phyloP scores from a whole-genome alignment of 2,797 vertebrate genomes.

The Phalanger gymnotis region DNA sequence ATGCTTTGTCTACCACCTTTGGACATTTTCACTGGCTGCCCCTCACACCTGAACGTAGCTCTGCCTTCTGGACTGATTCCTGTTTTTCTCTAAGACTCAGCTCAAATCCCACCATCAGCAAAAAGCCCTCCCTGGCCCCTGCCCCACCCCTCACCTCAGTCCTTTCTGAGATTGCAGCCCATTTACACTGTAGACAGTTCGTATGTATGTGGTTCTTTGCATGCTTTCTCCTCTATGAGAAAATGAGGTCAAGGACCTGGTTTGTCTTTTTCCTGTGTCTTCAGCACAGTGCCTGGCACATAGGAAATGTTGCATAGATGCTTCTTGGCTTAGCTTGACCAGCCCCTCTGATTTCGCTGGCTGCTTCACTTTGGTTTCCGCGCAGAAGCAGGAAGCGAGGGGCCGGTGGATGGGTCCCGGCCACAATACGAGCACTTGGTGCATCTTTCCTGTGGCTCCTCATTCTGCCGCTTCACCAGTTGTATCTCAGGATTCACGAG shows the following conservation, averaged over 20 bases:
- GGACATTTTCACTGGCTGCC: too few species aligned
- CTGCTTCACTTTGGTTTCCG: not conserved
- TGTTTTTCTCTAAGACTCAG: too few species aligned
- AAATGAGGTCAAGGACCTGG: not conserved
- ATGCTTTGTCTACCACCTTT: too few species aligned
- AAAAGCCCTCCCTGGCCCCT: too few species aligned
- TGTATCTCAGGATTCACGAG: not conserved
- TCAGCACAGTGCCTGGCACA: not conserved
- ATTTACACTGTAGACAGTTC: not conserved
- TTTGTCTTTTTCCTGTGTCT: not conserved
- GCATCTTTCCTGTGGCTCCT: not conserved
- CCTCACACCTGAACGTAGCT: not conserved
- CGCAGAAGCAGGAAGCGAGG: not conserved
- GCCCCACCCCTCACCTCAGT: too few species aligned
- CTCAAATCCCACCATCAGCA: too few species aligned
- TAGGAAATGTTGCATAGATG: not conserved
- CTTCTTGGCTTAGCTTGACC: not conserved
- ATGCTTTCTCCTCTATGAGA: not conserved
- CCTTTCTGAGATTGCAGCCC: not conserved
- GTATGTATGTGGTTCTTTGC: rapidly evolving
- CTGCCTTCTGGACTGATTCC: not conserved
- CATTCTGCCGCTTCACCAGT: not conserved
- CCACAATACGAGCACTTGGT: not conserved
- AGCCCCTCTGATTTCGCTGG: not conserved
- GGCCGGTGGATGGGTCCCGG: too few species aligned